Percentiles rank a stretch among this genome's conserved stretches.
Evolutionary conservation across 2,888 invertebrate species (phyloP).

Genomic region (Cordylochernes scorpioides): DNA sequence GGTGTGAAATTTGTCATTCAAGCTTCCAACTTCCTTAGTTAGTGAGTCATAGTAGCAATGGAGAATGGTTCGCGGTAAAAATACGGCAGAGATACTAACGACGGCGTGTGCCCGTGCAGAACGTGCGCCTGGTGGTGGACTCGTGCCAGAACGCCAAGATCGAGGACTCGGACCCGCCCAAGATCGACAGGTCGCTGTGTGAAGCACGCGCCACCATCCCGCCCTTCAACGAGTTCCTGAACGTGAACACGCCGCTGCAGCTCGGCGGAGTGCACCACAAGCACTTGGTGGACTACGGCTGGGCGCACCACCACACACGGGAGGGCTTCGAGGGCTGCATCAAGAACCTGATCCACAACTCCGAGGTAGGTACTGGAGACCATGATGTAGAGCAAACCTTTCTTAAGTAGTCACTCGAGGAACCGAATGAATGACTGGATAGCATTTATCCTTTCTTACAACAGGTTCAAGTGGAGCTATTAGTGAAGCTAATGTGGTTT

Average conservation of each 20-base stretch:
- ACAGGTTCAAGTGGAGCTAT: background rate
- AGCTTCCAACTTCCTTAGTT: too few species aligned
- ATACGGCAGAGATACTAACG: background rate
- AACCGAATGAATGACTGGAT: too few species aligned
- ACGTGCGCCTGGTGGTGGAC: conserved; percentile 70
- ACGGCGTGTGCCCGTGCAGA: conserved; percentile 23
- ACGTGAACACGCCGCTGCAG: conserved; percentile 80
- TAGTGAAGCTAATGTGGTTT: background rate
- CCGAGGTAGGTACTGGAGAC: conserved; percentile 32
- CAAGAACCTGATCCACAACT: conserved; percentile 78
- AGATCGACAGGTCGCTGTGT: conserved; percentile 65
- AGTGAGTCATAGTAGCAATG: too few species aligned
- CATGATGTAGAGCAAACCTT: too few species aligned
- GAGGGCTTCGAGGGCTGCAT: conserved; percentile 89
- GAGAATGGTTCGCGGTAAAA: too few species aligned
- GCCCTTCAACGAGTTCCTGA: conserved; percentile 80
- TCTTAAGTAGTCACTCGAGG: too few species aligned
- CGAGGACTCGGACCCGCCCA: conserved; percentile 59
- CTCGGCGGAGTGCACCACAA: conserved; percentile 62
- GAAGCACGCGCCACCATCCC: conserved; percentile 68
- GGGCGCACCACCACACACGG: conserved; percentile 16
- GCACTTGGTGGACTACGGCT: conserved; percentile 12
- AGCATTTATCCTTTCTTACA: background rate
- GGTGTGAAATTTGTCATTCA: too few species aligned
- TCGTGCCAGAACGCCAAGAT: conserved; percentile 68